Percentiles rank a stretch among this genome's conserved stretches.
Evolutionary conservation across 2,113 vertebrate species (phyloP).

Genomic region (Podarcis muralis): DNA sequence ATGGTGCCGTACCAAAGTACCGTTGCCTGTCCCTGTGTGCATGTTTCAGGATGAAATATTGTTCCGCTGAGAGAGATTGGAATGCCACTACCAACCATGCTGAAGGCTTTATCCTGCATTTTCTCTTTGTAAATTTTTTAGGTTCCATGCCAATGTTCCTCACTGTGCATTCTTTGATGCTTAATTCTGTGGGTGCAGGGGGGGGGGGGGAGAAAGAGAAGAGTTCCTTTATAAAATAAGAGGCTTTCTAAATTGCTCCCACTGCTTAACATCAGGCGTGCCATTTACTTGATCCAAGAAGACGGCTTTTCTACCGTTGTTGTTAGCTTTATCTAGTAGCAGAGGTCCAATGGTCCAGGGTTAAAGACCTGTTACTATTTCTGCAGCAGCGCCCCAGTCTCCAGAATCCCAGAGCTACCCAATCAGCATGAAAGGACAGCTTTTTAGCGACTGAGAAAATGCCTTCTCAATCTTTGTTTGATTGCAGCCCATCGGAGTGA

Average conservation of each 20-base stretch:
- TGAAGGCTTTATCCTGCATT: not conserved
- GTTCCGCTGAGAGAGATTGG: not conserved
- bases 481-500: no score
- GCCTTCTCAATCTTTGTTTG: no score
- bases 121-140: not conserved
- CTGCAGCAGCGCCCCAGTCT: no score
- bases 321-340: not conserved
- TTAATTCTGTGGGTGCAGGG: fast-evolving
- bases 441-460: no score
- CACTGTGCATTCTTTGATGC: not conserved
- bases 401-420: no score
- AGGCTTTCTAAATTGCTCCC: not conserved
- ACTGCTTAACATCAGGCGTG: not conserved
- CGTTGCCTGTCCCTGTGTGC: not conserved
- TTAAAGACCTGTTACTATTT: no score
- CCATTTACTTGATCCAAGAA: not conserved
- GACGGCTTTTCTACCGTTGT: not conserved
- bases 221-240: not conserved
- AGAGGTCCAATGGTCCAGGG: not conserved
- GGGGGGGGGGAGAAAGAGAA: not conserved
- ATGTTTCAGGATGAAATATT: not conserved
- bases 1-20: not conserved
- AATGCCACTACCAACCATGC: not conserved
- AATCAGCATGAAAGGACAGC: no score
- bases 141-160: not conserved